Conservation (phyloP, 2,113 vertebrate species). For the Abramis brama region DNA sequence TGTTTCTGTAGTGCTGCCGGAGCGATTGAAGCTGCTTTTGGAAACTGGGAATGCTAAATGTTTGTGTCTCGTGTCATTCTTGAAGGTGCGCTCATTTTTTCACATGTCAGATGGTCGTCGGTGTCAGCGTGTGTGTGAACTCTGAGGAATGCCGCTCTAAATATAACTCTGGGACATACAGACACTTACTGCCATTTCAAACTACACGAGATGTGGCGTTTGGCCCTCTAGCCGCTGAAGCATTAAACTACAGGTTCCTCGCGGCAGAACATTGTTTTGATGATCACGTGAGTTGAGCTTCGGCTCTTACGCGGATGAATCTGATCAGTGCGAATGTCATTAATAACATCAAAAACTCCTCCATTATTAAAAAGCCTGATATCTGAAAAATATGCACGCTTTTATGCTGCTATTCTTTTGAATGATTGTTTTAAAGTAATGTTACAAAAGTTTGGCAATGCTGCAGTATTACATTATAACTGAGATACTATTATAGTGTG, state of each 20-base stretch:
- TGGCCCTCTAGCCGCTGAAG: background rate
- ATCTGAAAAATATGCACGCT: background rate
- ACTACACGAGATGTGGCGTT: slow-evolving; percentile 23
- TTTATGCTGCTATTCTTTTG: background rate
- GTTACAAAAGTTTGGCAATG: background rate
- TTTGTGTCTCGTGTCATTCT: slow-evolving; percentile 65
- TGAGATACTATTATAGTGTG: background rate
- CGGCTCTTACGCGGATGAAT: background rate
- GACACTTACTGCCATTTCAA: slow-evolving; percentile 60
- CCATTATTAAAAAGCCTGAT: background rate
- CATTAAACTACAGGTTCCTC: background rate
- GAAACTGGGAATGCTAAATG: slow-evolving; percentile 63
- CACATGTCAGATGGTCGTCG: slow-evolving; percentile 60
- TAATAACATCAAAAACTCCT: background rate
- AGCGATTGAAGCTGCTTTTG: slow-evolving; percentile 32
- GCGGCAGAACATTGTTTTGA: background rate
- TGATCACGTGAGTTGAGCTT: background rate
- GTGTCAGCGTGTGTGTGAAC: slow-evolving; percentile 17
- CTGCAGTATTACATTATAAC: background rate
- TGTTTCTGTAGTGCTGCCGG: background rate
- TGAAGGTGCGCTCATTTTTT: slow-evolving; percentile 63
- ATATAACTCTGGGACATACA: slow-evolving; percentile 66
- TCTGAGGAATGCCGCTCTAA: slow-evolving; percentile 64
- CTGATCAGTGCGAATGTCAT: background rate
- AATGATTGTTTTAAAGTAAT: background rate